A percentile compares a stretch with the other conserved stretches of the same genome.
phyloP scores from a whole-genome alignment of 2,888 invertebrate genomes.

The Pomacea canaliculata region DNA sequence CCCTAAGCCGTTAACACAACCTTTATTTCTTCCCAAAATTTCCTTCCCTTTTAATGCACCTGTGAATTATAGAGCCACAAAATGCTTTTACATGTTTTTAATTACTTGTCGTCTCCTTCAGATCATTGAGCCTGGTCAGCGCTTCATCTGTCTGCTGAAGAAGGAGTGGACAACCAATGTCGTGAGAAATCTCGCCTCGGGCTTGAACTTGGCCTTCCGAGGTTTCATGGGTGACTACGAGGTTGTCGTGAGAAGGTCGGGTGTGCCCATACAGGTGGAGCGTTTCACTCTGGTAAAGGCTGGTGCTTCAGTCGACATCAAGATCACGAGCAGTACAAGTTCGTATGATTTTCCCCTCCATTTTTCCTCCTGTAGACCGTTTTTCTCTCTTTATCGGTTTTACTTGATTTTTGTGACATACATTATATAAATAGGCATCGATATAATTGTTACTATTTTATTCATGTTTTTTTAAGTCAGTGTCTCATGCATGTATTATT shows the following conservation, averaged over 20 bases:
- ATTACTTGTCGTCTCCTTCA: conserved; percentile 9
- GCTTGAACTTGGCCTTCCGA: conserved; percentile 27
- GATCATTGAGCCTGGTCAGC: conserved; percentile 36
- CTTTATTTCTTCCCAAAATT: no score
- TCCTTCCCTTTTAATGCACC: no score
- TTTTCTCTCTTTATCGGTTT: no score
- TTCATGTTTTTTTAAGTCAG: no score
- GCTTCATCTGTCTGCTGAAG: conserved; percentile 33
- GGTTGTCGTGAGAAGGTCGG: conserved; percentile 34
- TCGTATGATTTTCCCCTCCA: background rate
- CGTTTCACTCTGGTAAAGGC: conserved; percentile 23
- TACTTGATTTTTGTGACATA: no score
- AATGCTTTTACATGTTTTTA: no score
- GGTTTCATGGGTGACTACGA: conserved; percentile 42
- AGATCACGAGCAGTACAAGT: background rate
- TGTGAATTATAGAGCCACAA: no score
- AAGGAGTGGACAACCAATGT: conserved; percentile 41
- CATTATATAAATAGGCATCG: no score
- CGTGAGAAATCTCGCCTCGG: conserved; percentile 16
- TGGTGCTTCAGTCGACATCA: background rate
- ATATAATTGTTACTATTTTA: no score
- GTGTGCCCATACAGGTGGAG: conserved; percentile 28
- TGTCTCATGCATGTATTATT: no score
- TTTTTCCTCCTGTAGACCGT: no score
- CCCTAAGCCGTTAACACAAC: no score